A percentile compares a stretch with the other conserved stretches of the same genome.
Evolutionary conservation across 2,113 vertebrate genomes (phyloP).

Genomic region (Cromileptes altivelis): DNA sequence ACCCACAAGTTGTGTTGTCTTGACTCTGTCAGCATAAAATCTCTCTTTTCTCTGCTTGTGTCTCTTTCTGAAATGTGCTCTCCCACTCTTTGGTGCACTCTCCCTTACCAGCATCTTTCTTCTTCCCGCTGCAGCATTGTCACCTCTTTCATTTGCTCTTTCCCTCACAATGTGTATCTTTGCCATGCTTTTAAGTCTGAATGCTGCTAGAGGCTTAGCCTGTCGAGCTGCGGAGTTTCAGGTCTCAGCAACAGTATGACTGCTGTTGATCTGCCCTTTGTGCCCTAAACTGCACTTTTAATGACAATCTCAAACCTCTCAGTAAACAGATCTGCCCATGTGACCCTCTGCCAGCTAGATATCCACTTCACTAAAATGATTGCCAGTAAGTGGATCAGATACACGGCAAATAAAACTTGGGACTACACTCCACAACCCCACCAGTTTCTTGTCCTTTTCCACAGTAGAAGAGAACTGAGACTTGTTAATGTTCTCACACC

Average conservation of each 20-base stretch:
- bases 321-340: conserved; percentile 35
- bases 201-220: conserved; percentile 37
- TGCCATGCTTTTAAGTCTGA: conserved; percentile 14
- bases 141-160: conserved; percentile 19
- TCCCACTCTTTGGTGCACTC: neutral
- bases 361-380: neutral
- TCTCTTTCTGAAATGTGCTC: neutral
- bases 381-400: too few species aligned
- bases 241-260: conserved; percentile 30
- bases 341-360: conserved; percentile 22
- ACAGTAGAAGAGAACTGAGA: too few species aligned
- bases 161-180: conserved; percentile 6
- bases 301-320: conserved; percentile 37
- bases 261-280: conserved; percentile 41
- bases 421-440: too few species aligned
- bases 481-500: too few species aligned
- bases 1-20: neutral
- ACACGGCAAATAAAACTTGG: too few species aligned
- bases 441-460: too few species aligned
- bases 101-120: neutral
- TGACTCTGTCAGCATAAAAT: neutral
- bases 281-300: conserved; percentile 42
- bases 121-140: neutral
- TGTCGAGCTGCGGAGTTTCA: conserved; percentile 26
- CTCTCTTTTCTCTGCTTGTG: neutral